A percentile compares a stretch with the other conserved stretches of the same genome.
Evolutionary conservation across 2,113 vertebrate genomes (phyloP).

Genomic region (Lichenostomus cassidix): DNA sequence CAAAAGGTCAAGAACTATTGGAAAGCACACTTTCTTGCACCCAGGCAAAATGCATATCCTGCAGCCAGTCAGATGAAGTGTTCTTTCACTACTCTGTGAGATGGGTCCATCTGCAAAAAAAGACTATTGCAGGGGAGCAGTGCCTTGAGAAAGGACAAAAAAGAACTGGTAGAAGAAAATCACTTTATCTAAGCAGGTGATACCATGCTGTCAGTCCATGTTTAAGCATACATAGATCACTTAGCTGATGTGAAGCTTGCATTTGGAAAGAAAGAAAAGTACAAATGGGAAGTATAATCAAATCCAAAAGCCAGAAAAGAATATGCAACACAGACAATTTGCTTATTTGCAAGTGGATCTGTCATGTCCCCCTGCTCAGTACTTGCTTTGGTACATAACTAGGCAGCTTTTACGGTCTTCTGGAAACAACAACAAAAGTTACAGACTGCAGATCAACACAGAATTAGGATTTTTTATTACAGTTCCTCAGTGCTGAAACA

Average conservation of each 20-base stretch:
- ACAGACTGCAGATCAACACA: background rate
- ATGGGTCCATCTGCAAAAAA: background rate
- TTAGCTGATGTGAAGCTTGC: background rate
- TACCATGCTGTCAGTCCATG: background rate
- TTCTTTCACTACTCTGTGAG: background rate
- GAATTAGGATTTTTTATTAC: background rate
- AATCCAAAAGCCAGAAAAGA: background rate
- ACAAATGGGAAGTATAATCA: background rate
- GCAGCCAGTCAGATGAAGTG: background rate
- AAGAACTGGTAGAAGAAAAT: background rate
- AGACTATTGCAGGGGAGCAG: background rate
- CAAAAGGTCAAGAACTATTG: background rate
- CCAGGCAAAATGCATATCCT: background rate
- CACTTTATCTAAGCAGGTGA: background rate
- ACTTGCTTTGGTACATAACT: background rate
- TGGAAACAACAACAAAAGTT: background rate
- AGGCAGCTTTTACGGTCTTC: background rate
- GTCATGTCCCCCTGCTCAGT: background rate
- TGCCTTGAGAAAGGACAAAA: background rate
- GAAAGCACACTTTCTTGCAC: background rate
- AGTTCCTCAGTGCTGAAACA: background rate
- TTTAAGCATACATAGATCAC: background rate
- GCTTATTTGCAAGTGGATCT: background rate
- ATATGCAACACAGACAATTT: background rate
- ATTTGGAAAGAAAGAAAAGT: background rate